These are phyloP conservation scores for Apamea crenata DNA, from an alignment of 2,888 invertebrate genomes.

Conservation along the genomic window DNA sequence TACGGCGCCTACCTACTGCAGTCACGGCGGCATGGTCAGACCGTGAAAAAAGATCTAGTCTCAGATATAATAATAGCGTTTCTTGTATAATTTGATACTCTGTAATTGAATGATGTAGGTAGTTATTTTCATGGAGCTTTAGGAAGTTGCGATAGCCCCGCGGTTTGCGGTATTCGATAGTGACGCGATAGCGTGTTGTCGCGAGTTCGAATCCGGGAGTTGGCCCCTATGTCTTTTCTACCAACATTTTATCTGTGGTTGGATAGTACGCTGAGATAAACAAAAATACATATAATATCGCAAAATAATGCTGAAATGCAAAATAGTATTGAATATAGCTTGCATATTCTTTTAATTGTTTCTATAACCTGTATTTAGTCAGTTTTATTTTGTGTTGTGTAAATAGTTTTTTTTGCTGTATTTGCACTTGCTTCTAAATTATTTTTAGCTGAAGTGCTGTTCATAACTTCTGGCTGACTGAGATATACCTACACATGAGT, in stretches of 20 bases:
- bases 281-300: conserved; percentile 9
- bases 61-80: conserved; percentile 43
- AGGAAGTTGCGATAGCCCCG: conserved; percentile 50
- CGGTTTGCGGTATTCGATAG: conserved; percentile 44
- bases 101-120: conserved; percentile 9
- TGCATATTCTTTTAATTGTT: conserved; percentile 26
- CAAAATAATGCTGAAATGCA: conserved; percentile 24
- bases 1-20: not conserved
- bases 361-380: not conserved
- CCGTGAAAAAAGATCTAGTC: conserved; percentile 28
- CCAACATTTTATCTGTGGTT: conserved; percentile 20
- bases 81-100: conserved; percentile 23
- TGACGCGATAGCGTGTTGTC: conserved; percentile 14
- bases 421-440: not conserved
- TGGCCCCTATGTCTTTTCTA: not conserved
- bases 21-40: not conserved
- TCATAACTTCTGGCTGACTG: not conserved
- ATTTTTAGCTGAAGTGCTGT: not conserved
- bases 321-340: not conserved
- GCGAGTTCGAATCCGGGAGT: conserved; percentile 39
- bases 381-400: not conserved
- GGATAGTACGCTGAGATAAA: conserved; percentile 4
- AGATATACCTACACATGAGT: not conserved
- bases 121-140: conserved; percentile 26
- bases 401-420: not conserved